Percentiles rank a stretch among this genome's conserved stretches.
Conservation (phyloP, 2,888 invertebrate genomes). For the Prosopocoilus inquinatus region DNA sequence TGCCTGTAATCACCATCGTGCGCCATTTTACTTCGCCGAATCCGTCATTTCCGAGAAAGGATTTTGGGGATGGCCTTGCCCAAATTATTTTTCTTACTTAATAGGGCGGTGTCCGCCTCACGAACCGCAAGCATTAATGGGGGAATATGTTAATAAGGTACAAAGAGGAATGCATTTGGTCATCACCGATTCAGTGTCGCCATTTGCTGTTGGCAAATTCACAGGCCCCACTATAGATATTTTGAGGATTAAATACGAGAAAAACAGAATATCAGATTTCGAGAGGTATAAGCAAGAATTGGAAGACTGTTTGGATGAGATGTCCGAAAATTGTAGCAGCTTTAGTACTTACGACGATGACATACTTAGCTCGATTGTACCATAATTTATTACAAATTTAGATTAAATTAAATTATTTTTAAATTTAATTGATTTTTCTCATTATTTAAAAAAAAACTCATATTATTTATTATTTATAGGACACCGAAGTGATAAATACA, state of each 20-base stretch:
- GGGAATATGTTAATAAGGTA: constrained; percentile 49
- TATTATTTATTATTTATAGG: too few relatives aligned
- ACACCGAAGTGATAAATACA: too few relatives aligned
- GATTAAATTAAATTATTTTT: background rate
- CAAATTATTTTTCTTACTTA: constrained; percentile 57
- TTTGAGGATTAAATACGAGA: constrained; percentile 23
- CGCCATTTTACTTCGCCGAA: constrained; percentile 64
- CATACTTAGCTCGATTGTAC: background rate
- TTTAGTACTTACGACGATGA: background rate
- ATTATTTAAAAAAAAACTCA: too few relatives aligned
- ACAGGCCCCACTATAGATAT: constrained; percentile 46
- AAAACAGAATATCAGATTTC: constrained; percentile 31
- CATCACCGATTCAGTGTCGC: constrained; percentile 55
- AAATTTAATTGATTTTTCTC: background rate
- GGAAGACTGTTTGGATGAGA: constrained; percentile 33
- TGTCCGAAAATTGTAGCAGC: constrained; percentile 25
- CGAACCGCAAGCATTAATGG: constrained; percentile 52
- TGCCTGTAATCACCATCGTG: constrained; percentile 64
- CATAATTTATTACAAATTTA: background rate
- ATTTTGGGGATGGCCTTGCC: constrained; percentile 67
- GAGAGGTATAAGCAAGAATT: constrained; percentile 32
- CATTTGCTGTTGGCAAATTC: constrained; percentile 62
- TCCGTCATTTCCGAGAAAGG: constrained; percentile 61
- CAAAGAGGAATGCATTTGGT: constrained; percentile 57
- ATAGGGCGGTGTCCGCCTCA: constrained; percentile 59